phyloP scores from a whole-genome alignment of 2,888 invertebrate genomes.

The Drosophila algonquin region DNA sequence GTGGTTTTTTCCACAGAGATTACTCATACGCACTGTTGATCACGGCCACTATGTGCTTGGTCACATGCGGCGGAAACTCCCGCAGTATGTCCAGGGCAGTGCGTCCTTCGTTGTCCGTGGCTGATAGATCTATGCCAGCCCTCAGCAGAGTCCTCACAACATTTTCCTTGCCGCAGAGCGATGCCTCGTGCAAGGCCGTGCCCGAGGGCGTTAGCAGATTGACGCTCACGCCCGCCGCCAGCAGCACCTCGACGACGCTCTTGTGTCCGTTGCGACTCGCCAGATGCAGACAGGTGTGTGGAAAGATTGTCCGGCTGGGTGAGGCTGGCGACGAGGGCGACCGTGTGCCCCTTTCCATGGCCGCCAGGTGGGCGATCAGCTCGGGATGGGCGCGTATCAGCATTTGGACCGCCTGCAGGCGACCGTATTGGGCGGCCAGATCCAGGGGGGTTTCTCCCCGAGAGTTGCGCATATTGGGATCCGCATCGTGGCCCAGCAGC shows the following conservation, averaged over 20 bases:
- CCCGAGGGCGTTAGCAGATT: constrained; percentile 94
- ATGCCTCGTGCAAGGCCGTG: constrained; percentile 96
- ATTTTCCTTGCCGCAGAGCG: constrained; percentile 94
- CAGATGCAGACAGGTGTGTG: constrained; percentile 95
- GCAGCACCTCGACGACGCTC: constrained; percentile 91
- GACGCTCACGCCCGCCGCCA: constrained; percentile 94
- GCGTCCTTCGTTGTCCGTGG: constrained; percentile 91
- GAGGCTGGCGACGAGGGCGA: constrained; percentile 77
- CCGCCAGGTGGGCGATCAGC: constrained; percentile 89
- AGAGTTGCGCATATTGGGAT: constrained; percentile 93
- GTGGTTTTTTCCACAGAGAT: background rate
- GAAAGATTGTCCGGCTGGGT: constrained; percentile 73
- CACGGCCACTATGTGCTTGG: constrained; percentile 93
- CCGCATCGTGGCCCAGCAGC: constrained; percentile 92
- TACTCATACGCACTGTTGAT: constrained; percentile 89
- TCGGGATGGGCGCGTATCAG: constrained; percentile 93
- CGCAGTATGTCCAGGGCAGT: constrained; percentile 94
- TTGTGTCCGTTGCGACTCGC: constrained; percentile 96
- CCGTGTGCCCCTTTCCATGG: constrained; percentile 59
- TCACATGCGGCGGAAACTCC: constrained; percentile 94
- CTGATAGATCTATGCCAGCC: constrained; percentile 91
- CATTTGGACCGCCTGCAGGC: constrained; percentile 93
- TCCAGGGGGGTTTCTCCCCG: constrained; percentile 96
- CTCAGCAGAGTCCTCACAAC: constrained; percentile 93
- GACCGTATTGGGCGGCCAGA: constrained; percentile 95